These are phyloP conservation scores for Tiliacea citrago DNA, from an alignment of 2,888 invertebrate genomes.

Conservation along the genomic window DNA sequence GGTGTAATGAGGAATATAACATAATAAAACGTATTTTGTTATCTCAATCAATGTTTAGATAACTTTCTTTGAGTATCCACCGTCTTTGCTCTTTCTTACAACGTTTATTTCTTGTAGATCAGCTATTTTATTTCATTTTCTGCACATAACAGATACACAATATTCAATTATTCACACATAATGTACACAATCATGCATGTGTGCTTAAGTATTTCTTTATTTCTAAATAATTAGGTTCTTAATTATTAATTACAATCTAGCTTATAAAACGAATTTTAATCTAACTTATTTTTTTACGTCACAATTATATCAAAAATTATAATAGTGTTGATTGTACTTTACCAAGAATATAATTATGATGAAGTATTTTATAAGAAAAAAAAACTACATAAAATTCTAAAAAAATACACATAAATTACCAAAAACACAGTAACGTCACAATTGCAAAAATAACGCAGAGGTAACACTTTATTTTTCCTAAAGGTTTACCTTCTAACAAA, in stretches of 20 bases:
- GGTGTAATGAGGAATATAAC: neutral
- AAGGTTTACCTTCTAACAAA: slow-evolving; percentile 71
- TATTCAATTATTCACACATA: neutral
- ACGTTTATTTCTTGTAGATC: slow-evolving; percentile 2
- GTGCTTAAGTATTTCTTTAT: neutral
- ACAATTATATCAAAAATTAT: neutral
- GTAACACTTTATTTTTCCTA: slow-evolving; percentile 74
- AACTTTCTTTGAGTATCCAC: neutral
- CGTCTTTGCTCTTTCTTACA: neutral
- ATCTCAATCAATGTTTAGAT: slow-evolving; percentile 30
- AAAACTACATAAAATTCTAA: neutral
- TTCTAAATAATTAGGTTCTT: neutral
- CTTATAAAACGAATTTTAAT: neutral
- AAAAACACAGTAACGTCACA: slow-evolving; percentile 1
- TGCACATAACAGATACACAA: neutral
- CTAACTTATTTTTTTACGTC: neutral
- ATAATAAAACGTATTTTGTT: slow-evolving; percentile 8
- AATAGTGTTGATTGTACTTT: neutral
- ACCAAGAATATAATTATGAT: neutral
- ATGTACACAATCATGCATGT: too few relatives aligned
- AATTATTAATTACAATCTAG: neutral
- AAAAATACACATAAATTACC: neutral
- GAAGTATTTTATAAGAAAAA: neutral
- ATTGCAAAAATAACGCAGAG: slow-evolving; percentile 38
- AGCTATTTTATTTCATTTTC: neutral